These are phyloP conservation scores for Stenurella melanura DNA, from an alignment of 2,888 invertebrate species.

Conservation along the genomic window DNA sequence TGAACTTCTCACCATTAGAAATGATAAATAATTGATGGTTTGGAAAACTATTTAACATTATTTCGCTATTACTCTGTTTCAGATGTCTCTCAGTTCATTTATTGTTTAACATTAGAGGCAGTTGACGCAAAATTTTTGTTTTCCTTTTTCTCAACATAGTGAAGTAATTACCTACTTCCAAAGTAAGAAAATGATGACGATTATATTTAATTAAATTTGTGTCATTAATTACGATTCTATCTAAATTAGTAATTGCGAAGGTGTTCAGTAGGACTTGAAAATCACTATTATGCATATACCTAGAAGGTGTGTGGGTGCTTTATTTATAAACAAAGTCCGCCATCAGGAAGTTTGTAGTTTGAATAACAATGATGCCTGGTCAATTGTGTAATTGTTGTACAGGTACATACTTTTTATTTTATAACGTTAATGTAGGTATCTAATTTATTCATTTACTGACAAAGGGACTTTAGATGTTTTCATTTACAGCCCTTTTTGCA, in stretches of 20 bases:
- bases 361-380: conserved; percentile 46
- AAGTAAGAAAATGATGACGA: conserved; percentile 3
- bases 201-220: background rate
- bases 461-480: background rate
- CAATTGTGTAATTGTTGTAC: conserved; percentile 48
- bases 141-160: no score
- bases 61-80: no score
- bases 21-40: no score
- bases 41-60: no score
- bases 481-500: conserved; percentile 20
- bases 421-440: conserved; percentile 15
- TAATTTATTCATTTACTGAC: background rate
- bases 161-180: background rate
- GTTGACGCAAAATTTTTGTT: no score
- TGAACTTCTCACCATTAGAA: no score
- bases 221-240: background rate
- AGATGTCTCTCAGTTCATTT: no score
- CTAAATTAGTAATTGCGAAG: conserved; percentile 33
- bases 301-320: conserved; percentile 46
- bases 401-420: conserved; percentile 32
- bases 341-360: conserved; percentile 50
- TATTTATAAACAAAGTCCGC: conserved; percentile 50
- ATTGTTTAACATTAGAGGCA: no score
- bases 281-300: conserved; percentile 30
- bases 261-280: conserved; percentile 35